Base-by-base conservation (phyloP, 37 sponge, comb jelly and placozoan species). In the Aplysina aerophoba region DNA sequence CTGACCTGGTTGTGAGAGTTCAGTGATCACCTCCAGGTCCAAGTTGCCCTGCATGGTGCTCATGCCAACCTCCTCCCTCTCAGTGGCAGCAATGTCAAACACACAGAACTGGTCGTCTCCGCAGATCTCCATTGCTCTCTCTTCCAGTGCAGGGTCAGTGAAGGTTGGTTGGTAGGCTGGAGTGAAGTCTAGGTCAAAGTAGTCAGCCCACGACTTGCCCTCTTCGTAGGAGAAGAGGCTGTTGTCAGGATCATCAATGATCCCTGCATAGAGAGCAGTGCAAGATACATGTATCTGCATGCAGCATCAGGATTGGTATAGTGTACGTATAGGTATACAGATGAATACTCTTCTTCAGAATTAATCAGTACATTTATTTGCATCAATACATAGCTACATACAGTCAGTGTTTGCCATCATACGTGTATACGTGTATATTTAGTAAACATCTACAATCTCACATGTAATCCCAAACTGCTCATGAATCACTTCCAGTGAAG, bases 81-180 rank as follows among this genome's bases (percentile, higher is more conserved):
- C 60, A 33, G 88, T 88, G 27, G 88, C 83, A 19, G 92, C 92
- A 50, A 91, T 85, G 44, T 91, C 92, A 85, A 58, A 91, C 59
- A 82, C 60, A 82, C 92, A 91, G 59, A 91, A 88, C 12, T 35
- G 40, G 60, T 88, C 85, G 54, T 85, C 79, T 37, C 61, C 68
- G 69, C 92, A 91, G 0, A 88, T 28, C 20, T 62, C 41, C 22
- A 74, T 85, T 40, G 92, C 85, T 73, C 63, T 22, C 38, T 84
- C 75, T 38, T 91, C 83, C 34, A 88, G 54, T 17, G 19, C 55
- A 0, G 82, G 66, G 71, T 81, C 60, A 65, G 65, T 39, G 44
- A 91, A 91, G 13, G 31, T 69, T 54, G 85, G 65, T 55, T 59
- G 79, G 88, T 74, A 91, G 31, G 82, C 19, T 11, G 88, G 92